Percentiles rank a stretch among this genome's conserved stretches.
These are phyloP conservation scores for Poeciliopsis turneri DNA, from an alignment of 2,797 vertebrate species.

Conservation along the genomic window DNA sequence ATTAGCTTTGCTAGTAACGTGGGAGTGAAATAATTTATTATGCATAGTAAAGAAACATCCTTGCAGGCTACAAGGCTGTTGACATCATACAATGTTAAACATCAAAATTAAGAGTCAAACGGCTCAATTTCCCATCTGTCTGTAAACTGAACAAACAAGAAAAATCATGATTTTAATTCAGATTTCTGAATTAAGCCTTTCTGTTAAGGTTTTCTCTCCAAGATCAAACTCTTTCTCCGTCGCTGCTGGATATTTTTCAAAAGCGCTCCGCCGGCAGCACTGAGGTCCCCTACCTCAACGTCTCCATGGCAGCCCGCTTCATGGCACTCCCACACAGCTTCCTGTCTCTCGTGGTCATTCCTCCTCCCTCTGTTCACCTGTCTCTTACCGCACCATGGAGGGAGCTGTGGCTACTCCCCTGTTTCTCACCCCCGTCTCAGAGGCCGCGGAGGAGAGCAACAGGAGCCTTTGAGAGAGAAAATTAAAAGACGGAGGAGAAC, in stretches of 20 bases:
- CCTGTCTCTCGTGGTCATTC: constrained; percentile 29
- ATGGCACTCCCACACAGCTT: constrained; percentile 54
- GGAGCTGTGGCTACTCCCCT: constrained; percentile 55
- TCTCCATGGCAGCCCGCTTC: constrained; percentile 71
- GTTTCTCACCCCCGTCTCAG: constrained; percentile 50
- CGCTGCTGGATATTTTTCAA: constrained; percentile 24
- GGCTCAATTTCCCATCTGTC: background rate
- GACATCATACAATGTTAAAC: background rate
- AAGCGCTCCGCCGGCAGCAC: constrained; percentile 27
- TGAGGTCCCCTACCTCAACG: constrained; percentile 59
- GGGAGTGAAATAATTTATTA: background rate
- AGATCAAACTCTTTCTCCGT: constrained; percentile 12
- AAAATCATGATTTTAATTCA: background rate
- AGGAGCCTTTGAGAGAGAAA: constrained; percentile 57
- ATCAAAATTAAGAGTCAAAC: background rate
- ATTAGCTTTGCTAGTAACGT: background rate
- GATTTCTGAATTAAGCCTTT: background rate
- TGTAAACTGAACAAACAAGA: background rate
- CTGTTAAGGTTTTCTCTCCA: background rate
- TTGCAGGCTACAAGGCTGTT: background rate
- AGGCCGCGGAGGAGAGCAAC: constrained; percentile 45
- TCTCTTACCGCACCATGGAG: constrained; percentile 55
- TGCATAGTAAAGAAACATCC: background rate
- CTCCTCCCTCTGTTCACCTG: constrained; percentile 51
- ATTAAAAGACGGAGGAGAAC: constrained; percentile 54